These are phyloP conservation scores for Babyrousa celebensis DNA, from an alignment of 2,797 vertebrate species.

Conservation along the genomic window DNA sequence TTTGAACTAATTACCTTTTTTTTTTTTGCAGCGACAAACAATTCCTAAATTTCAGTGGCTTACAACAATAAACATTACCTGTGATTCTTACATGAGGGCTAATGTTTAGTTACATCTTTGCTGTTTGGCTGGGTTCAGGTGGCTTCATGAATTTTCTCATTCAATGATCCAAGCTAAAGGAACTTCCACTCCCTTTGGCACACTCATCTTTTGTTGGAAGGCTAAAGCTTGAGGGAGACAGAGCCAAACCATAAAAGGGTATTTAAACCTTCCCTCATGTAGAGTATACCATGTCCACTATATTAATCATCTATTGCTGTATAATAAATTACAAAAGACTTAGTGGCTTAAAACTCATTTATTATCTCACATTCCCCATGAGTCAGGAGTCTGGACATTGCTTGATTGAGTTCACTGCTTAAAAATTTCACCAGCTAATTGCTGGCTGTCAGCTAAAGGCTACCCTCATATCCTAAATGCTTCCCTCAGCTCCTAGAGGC, in stretches of 20 bases:
- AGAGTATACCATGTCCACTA: neutral
- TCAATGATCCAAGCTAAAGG: neutral
- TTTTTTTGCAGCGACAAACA: neutral
- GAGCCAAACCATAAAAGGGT: neutral
- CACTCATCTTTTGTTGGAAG: neutral
- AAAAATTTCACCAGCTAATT: neutral
- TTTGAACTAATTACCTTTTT: neutral
- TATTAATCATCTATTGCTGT: neutral
- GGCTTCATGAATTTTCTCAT: neutral
- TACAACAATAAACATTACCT: conserved; percentile 22
- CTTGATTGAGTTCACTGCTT: conserved; percentile 5
- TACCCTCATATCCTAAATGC: neutral
- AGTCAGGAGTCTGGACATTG: neutral
- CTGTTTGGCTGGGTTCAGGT: neutral
- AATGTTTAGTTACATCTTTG: neutral
- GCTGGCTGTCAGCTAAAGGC: neutral
- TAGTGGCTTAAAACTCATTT: conserved; percentile 21
- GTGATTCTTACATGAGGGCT: neutral
- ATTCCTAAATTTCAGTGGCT: neutral
- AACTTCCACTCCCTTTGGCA: neutral
- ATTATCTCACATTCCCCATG: neutral
- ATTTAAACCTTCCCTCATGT: conserved; percentile 28
- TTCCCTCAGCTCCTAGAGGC: neutral
- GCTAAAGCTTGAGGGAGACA: conserved; percentile 1
- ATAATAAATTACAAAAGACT: neutral